Evolutionary conservation across 2,888 invertebrate genomes (phyloP), one percentile per base, ranked within the genome.

Genomic region (Rhagophthalmus giganteus): DNA sequence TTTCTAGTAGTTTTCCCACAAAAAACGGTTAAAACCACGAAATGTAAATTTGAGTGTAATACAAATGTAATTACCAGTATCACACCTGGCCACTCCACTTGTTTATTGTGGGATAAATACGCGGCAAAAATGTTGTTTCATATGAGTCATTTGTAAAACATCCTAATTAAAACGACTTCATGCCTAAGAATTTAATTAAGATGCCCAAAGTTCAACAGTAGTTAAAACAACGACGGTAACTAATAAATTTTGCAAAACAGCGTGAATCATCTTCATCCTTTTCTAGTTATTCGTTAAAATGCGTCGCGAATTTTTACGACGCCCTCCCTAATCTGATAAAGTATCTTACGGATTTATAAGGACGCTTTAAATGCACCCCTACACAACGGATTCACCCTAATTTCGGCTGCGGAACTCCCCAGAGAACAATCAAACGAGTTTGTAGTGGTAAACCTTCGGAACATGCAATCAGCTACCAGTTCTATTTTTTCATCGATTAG

Each of bases 141-240:
- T 41, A 52, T 54, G 54, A 54, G 28, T 54, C 54, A 54, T 54
- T 54, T 54, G 54, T 54, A 54, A 54, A 45, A 45, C 54, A 54
- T 54, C 54, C 54, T 54, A 44, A 54, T 54, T 54, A 49, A 49
- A 45, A 30, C 38, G 26, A 26, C 44, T 42, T 38, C 42, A 39
- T 38, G 38, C 15, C 34, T 25, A 53, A 28, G 38, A 53, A 48
- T 53, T 53, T 48, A 53, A 53, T 53, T 53, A 53, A 44, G 40
- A 40, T 47, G 42, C 13, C 35, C 30, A 31, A 50, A 50, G 49
- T 42, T 50, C 49, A 50, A 42, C 49, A 42, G 49, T 48, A 50
- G 49, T 50, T 35, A 31, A 50, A 24, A n/a, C 14, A 35, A 30
- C 20, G 27, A 41, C 33, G 20, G 33, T 45, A 30, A 31, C 24